Base-by-base conservation (phyloP, 2,797 vertebrate genomes). In the Thalassophryne amazonica region DNA sequence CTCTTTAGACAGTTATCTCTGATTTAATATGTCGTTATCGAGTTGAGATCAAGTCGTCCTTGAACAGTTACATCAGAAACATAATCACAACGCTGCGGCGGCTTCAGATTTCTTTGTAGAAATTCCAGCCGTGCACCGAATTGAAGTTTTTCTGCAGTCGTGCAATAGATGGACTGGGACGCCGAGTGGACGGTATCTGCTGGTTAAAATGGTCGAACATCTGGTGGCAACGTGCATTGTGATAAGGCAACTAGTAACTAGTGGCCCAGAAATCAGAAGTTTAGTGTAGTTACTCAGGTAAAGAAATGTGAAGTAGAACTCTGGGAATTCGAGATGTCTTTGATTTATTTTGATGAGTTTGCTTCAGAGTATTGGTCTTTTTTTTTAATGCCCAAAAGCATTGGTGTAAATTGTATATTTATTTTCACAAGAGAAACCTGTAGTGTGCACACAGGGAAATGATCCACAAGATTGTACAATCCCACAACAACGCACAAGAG, bases 371-470 rank as follows among this genome's bases (percentile, higher is more conserved):
- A 43, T 70, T 55, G 69, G 64, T 71, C 62, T 31, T 67, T 64
- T 59, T 64, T 59, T 8, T 58, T 68, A 45, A 72, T 69, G 57
- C 30, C 61, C 65, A 43, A 64, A 60, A 58, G 73, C 32, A 12
- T 66, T 67, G 10, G 42, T 76, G 61, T 68, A 62, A 77, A 81
- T 56, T 72, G 51, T 62, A 49, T 78, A 84, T 85, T 79, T 83
- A 77, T 81, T 82, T 80, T 74, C 55, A 73, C 56, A 51, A 16
- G 16, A 67, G 34, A 50, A 56, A 34, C 53, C 46, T 61, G 27
- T 50, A 59, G 49, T 11, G 8, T 17, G 39, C 42, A 47, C 62
- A 62, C 42, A 56, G 10, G 18, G 45, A 56, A 67, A 40, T 23
- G 37, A 50, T 76, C 43, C 45, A 60, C 28, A 30, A 39, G 55